Conservation (phyloP, 2,113 vertebrate genomes). For the Microtus oregoni region DNA sequence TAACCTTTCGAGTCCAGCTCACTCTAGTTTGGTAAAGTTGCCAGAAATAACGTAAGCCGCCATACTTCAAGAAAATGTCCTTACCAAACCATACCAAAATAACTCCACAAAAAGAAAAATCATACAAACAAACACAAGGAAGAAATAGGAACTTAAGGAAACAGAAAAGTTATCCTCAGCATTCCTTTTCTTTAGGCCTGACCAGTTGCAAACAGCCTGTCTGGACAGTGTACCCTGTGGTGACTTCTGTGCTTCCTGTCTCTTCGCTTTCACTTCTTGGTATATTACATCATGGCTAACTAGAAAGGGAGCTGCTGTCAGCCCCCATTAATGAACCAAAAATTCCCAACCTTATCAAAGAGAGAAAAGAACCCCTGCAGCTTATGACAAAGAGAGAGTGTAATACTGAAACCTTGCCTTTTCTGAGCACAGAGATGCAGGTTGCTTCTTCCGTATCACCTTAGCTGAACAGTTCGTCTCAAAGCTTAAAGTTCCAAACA, state of each 20-base stretch:
- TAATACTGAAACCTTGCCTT: constrained; percentile 8
- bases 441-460: neutral
- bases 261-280: neutral
- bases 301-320: constrained; percentile 56
- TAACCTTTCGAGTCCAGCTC: neutral
- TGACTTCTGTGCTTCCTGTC: constrained; percentile 51
- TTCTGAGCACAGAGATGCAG: neutral
- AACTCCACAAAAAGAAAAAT: constrained; percentile 52
- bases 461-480: neutral
- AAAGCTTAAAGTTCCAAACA: constrained; percentile 38
- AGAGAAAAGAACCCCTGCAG: neutral
- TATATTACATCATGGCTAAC: constrained; percentile 46
- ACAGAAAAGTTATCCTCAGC: neutral
- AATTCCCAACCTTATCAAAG: constrained; percentile 29
- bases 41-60: constrained; percentile 20
- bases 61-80: neutral
- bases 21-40: constrained; percentile 40
- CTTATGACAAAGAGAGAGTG: constrained; percentile 46
- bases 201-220: constrained; percentile 2
- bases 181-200: constrained; percentile 61
- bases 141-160: constrained; percentile 25
- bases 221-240: neutral
- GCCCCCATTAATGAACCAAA: constrained; percentile 32
- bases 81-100: constrained; percentile 44
- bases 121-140: constrained; percentile 27